Percentiles rank a stretch among this genome's conserved stretches.
Evolutionary conservation across 1,140 invertebrate species (phyloP).

Genomic region (Drosophila kanapiae): DNA sequence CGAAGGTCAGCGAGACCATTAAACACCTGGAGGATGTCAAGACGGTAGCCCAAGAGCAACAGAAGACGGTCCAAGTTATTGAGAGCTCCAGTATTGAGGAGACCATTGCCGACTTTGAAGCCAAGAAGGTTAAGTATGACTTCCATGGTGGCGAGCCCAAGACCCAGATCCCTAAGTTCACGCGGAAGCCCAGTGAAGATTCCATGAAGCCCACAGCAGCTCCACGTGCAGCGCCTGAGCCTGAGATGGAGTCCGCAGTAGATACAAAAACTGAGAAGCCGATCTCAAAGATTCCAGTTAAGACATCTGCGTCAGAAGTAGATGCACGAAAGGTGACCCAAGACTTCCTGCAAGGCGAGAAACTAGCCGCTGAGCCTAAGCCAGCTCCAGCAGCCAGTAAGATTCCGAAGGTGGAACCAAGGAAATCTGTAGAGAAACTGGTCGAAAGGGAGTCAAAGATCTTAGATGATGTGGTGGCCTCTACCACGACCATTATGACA

Average conservation of each 20-base stretch:
- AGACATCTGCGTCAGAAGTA: constrained; percentile 43
- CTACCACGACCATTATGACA: constrained; percentile 68
- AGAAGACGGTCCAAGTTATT: constrained; percentile 48
- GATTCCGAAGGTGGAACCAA: constrained; percentile 72
- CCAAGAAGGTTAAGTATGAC: constrained; percentile 78
- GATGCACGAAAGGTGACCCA: constrained; percentile 73
- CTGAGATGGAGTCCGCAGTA: constrained; percentile 46
- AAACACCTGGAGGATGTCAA: constrained; percentile 69
- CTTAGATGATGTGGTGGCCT: constrained; percentile 57
- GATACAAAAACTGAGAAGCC: constrained; percentile 61
- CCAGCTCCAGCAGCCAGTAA: constrained; percentile 62
- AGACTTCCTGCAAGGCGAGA: constrained; percentile 71
- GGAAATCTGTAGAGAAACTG: constrained; percentile 61
- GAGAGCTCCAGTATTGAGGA: constrained; percentile 76
- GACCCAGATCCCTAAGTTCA: constrained; percentile 71
- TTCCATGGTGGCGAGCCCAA: constrained; percentile 77
- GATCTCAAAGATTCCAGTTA: constrained; percentile 70
- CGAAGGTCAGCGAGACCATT: constrained; percentile 73
- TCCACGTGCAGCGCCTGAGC: constrained; percentile 62
- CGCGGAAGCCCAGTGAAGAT: constrained; percentile 62
- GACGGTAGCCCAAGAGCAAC: constrained; percentile 45
- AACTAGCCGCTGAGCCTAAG: constrained; percentile 54
- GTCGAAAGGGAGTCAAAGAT: constrained; percentile 56
- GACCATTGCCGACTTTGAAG: constrained; percentile 80
- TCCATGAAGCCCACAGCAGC: constrained; percentile 63